Conservation (phyloP, 1,140 invertebrate species). For the Tyrophagus putrescentiae region DNA sequence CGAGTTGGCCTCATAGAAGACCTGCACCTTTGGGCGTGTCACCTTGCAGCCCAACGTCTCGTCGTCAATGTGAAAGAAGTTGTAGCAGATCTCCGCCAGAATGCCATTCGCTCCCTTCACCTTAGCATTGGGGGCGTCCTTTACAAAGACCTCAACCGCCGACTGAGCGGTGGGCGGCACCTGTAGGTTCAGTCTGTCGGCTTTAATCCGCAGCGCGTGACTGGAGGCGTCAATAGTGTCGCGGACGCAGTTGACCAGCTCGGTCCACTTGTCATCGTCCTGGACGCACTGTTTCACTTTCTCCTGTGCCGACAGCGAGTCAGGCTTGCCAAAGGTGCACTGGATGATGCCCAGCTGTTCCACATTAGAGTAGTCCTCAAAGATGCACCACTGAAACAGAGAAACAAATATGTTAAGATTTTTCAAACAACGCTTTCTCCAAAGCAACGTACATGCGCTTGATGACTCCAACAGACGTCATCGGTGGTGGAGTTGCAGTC, state of each 20-base stretch:
- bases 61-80: background rate
- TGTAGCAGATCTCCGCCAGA: background rate
- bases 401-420: constrained; percentile 3
- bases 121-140: background rate
- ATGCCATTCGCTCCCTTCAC: background rate
- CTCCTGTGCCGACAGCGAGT: background rate
- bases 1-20: constrained; percentile 2
- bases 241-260: too few relatives aligned
- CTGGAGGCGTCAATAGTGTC: too few relatives aligned
- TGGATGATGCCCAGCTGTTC: background rate
- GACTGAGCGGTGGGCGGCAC: background rate
- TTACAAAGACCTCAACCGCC: background rate
- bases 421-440: background rate
- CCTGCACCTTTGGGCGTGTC: background rate
- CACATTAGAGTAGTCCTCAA: background rate
- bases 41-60: constrained; percentile 4
- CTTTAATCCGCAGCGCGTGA: too few relatives aligned
- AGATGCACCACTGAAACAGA: constrained; percentile 3
- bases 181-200: background rate
- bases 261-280: background rate
- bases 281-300: background rate
- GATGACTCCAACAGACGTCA: constrained; percentile 2
- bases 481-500: background rate
- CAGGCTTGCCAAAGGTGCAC: background rate
- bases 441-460: constrained; percentile 3